Conservation (phyloP, 92 coral and sea anemone genomes). For the Montipora capitata region DNA sequence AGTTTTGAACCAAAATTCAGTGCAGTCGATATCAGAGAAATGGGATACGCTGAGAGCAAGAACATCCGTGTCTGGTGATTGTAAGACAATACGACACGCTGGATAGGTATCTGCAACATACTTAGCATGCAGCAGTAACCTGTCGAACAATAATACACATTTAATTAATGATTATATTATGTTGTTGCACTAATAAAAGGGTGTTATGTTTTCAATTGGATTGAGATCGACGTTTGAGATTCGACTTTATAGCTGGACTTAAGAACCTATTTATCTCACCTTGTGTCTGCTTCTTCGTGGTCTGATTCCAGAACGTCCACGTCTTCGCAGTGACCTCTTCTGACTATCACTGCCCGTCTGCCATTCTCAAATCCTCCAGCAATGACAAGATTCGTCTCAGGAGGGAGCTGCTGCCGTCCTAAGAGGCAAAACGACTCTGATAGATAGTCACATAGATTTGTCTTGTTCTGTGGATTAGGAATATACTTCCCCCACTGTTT, state of each 20-base stretch:
- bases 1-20: constrained; percentile 59
- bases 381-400: not conserved
- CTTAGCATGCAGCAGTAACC: constrained; percentile 41
- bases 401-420: constrained; percentile 11
- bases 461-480: too few relatives aligned
- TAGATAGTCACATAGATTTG: constrained; percentile 17
- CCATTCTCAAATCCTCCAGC: constrained; percentile 1
- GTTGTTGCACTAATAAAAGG: constrained; percentile 8
- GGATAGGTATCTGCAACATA: constrained; percentile 4
- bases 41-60: constrained; percentile 48
- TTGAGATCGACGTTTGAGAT: not conserved
- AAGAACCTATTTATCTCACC: not conserved
- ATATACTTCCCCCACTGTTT: too few relatives aligned
- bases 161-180: too few relatives aligned
- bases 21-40: constrained; percentile 44
- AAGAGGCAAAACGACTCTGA: constrained; percentile 27
- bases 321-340: not conserved
- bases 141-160: too few relatives aligned
- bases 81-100: constrained; percentile 1
- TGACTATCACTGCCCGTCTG: too few relatives aligned
- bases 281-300: constrained; percentile 72
- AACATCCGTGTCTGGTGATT: too few relatives aligned
- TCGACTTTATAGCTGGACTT: too few relatives aligned
- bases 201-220: not conserved
- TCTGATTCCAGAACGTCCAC: constrained; percentile 29